These are phyloP conservation scores for Sciurus niger DNA, from an alignment of 2,113 vertebrate genomes.

Conservation along the genomic window DNA sequence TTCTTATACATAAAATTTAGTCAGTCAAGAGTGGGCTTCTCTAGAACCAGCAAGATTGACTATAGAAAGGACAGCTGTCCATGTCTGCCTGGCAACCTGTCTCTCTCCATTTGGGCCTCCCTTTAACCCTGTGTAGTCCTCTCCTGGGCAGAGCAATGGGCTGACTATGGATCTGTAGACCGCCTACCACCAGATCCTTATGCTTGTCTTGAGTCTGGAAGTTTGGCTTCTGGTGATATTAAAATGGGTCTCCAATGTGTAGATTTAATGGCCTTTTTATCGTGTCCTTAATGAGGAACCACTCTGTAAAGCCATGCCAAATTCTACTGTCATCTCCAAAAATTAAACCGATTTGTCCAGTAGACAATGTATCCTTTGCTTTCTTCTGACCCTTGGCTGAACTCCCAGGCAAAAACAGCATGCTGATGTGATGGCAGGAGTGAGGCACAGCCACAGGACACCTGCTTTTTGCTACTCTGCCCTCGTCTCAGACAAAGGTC, in stretches of 20 bases:
- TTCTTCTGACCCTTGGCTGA: not conserved
- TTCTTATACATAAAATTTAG: not conserved
- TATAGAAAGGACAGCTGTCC: accelerated
- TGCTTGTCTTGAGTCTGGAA: accelerated
- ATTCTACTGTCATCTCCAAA: not conserved
- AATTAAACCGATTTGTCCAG: not conserved
- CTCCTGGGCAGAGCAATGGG: not conserved
- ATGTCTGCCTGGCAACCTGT: accelerated
- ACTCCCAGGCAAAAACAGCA: not conserved
- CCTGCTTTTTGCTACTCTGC: accelerated
- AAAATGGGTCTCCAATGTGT: accelerated
- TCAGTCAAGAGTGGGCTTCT: accelerated
- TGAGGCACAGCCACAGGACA: accelerated
- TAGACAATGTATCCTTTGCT: not conserved
- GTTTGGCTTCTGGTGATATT: not conserved
- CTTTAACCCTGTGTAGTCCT: accelerated
- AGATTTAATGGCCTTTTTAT: not conserved
- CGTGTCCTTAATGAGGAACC: not conserved
- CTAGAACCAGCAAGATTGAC: not conserved
- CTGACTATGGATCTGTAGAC: not conserved
- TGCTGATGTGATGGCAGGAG: accelerated
- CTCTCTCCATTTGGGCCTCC: accelerated
- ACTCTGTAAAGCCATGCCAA: not conserved
- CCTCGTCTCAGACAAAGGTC: accelerated
- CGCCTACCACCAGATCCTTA: accelerated